Base-by-base conservation (phyloP, 2,888 invertebrate genomes). In the Ellobium chinense region DNA sequence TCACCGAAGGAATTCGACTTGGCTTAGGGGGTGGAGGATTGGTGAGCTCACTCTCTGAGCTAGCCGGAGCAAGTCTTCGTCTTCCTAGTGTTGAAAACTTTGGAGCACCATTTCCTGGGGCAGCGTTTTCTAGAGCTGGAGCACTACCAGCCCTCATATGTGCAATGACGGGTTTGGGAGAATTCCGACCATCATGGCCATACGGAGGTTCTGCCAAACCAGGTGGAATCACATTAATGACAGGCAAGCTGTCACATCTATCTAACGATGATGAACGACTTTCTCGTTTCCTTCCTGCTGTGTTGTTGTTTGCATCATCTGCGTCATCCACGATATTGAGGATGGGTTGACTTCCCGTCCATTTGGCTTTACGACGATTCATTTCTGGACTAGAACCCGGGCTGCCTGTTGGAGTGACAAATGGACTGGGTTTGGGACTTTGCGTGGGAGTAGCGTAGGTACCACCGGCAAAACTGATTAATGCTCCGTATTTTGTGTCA, bases 241-340 rank as follows among this genome's bases (percentile, higher is more conserved):
- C 70, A 3, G 91, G 91, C 14, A 96, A 97, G 92, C 91, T 91
- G 73, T 88, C 89, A 77, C 85, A 87, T 18, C 88, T 84, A 29
- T 88, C 88, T 77, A 88, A 83, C 2, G 82, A 82, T 18, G 85
- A 82, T 0, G 84, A 75, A 5, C 82, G 36, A 7, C 79, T 82
- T 1, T 68, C 29, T 2, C 75, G 56, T 24, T 54, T 72, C 12
- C 78, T 60, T 24, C 70, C 78, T 46, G 80, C 63, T 14, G 73
- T 69, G 37, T 72, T 75, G 1, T 54, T 21, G 14, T 73, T 66
- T 29, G 62, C 66, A 7, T 80, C 78, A 21, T 78, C 83, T 18
- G 80, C 63, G 36, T 83, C 83, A 72, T 87, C 87, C 9, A 37
- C 36, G 2, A 88, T 29, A 29, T 86, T 85, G 78, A 91, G 81